Percentiles rank a stretch among this genome's conserved stretches.
Conservation (phyloP, 1,140 invertebrate species). For the Brachionus plicatilis region DNA sequence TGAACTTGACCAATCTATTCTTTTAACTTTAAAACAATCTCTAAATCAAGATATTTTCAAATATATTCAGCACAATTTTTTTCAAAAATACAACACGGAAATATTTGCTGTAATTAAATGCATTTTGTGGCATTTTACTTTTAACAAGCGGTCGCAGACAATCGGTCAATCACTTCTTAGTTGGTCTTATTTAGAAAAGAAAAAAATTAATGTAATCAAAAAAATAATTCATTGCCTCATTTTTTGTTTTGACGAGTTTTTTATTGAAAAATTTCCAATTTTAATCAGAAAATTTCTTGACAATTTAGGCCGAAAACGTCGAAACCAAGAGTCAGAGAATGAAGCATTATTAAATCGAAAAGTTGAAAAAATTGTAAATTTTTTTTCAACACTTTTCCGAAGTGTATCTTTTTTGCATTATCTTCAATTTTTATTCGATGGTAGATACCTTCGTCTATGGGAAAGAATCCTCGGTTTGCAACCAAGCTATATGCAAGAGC, state of each 20-base stretch:
- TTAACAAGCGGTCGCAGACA: not conserved
- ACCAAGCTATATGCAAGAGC: not conserved
- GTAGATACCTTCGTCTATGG: constrained; percentile 4
- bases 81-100: constrained; percentile 17
- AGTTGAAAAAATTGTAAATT: not conserved
- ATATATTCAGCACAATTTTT: not conserved
- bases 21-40: not conserved
- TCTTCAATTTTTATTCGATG: constrained; percentile 6
- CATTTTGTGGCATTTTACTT: constrained; percentile 12
- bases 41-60: constrained; percentile 17
- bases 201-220: not conserved
- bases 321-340: not conserved
- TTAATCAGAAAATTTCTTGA: not conserved
- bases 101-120: not conserved
- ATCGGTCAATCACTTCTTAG: not conserved
- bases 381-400: not conserved
- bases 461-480: constrained; percentile 1
- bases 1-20: not conserved
- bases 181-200: not conserved
- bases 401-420: not conserved
- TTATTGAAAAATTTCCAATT: not conserved
- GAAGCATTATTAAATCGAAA: not conserved
- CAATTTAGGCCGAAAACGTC: not conserved
- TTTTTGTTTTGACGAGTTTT: constrained; percentile 27
- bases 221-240: constrained; percentile 14